Evolutionary conservation across 2,113 vertebrate genomes (phyloP).

Genomic region (Asarcornis scutulata): DNA sequence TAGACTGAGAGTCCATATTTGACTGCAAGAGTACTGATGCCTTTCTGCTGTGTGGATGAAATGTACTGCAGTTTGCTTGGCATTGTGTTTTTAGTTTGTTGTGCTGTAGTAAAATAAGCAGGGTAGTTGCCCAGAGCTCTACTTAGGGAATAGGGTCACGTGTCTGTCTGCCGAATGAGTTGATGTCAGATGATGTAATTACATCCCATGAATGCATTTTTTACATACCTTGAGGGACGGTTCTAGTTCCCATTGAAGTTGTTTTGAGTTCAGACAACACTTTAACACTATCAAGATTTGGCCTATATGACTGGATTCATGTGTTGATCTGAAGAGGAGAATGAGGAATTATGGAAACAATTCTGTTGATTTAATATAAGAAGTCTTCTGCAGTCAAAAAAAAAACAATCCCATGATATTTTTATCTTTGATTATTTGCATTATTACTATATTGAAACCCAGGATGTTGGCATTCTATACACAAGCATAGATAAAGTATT

Average conservation of each 20-base stretch:
- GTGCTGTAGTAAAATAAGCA: constrained; percentile 1
- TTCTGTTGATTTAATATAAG: neutral
- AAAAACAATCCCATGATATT: neutral
- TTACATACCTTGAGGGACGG: neutral
- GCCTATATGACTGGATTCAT: neutral
- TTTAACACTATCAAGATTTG: neutral
- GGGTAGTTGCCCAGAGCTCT: neutral
- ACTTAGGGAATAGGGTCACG: neutral
- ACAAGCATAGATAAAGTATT: neutral
- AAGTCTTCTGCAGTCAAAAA: neutral
- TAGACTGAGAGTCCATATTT: neutral
- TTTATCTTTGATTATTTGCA: neutral
- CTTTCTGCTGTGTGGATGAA: neutral
- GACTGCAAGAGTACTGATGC: neutral
- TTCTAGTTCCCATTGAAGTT: neutral
- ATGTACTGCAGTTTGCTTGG: neutral
- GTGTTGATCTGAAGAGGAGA: neutral
- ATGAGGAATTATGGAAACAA: neutral
- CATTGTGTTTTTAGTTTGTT: constrained; percentile 35
- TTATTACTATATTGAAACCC: neutral
- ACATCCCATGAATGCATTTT: neutral
- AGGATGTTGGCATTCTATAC: neutral
- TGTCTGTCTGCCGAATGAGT: neutral
- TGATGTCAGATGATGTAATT: neutral
- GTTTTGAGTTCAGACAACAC: neutral